Evolutionary conservation across 1,140 invertebrate species (phyloP).

Genomic region (Drosophila biarmipes): DNA sequence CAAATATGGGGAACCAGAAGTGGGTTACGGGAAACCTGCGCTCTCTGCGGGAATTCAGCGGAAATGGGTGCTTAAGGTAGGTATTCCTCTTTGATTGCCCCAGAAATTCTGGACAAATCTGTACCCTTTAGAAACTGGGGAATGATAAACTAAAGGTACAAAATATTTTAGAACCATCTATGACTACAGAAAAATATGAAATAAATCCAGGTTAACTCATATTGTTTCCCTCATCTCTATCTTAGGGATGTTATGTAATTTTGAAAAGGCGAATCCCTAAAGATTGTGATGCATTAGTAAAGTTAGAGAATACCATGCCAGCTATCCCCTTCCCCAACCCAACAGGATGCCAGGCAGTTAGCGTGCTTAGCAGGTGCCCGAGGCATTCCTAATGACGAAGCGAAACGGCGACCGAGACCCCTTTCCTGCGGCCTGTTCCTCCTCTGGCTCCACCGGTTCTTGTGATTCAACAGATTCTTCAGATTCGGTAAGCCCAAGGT

Average conservation of each 20-base stretch:
- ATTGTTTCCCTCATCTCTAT: too few relatives aligned
- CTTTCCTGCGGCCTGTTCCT: conserved; percentile 6
- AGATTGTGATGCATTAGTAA: too few relatives aligned
- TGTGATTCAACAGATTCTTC: conserved; percentile 2
- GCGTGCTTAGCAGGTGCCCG: conserved; percentile 42
- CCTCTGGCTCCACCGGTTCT: conserved; percentile 11
- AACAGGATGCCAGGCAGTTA: conserved; percentile 45
- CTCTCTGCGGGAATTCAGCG: conserved; percentile 5
- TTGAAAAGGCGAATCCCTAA: background rate
- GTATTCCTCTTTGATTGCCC: too few relatives aligned
- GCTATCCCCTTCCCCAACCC: background rate
- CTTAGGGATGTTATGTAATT: too few relatives aligned
- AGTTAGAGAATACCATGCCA: background rate
- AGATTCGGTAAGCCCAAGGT: conserved; percentile 44
- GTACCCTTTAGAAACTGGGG: too few relatives aligned
- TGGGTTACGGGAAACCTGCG: conserved; percentile 33
- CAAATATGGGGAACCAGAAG: conserved; percentile 65
- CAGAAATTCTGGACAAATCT: too few relatives aligned
- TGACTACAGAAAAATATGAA: too few relatives aligned
- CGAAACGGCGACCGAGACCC: background rate
- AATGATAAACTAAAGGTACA: too few relatives aligned
- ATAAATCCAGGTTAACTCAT: too few relatives aligned
- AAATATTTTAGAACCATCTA: too few relatives aligned
- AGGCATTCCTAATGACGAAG: conserved; percentile 43
- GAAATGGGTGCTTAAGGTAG: conserved; percentile 10